These are phyloP conservation scores for Rapana venosa DNA, from an alignment of 2,888 invertebrate species.

Conservation along the genomic window DNA sequence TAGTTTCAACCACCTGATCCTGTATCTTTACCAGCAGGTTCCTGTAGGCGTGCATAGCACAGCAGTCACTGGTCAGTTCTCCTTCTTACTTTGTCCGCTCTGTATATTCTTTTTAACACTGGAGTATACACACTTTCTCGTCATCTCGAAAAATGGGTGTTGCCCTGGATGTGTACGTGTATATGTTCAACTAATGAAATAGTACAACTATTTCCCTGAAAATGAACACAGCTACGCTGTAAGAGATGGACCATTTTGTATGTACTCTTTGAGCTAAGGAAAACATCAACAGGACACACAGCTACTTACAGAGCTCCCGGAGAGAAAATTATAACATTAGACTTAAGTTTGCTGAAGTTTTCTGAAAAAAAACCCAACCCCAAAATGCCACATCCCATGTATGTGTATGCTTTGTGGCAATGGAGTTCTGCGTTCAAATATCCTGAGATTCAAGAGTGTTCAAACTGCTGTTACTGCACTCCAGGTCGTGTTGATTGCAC, in stretches of 20 bases:
- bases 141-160: neutral
- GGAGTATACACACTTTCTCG: neutral
- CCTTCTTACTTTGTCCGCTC: neutral
- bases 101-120: neutral
- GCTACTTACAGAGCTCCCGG: neutral
- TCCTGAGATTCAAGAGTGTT: neutral
- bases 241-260: neutral
- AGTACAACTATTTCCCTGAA: neutral
- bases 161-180: neutral
- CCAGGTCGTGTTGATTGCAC: neutral
- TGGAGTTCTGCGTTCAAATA: neutral
- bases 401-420: constrained; percentile 11
- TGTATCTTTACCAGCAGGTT: neutral
- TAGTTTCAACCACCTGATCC: neutral
- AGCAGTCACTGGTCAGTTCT: neutral
- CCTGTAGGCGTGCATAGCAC: neutral
- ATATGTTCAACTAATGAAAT: neutral
- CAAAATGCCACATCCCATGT: constrained; percentile 7
- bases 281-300: constrained; percentile 1
- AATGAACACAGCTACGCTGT: neutral
- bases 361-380: too few relatives aligned
- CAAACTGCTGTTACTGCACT: neutral
- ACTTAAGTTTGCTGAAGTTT: neutral
- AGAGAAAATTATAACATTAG: neutral
- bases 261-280: neutral